A percentile compares a stretch with the other conserved stretches of the same genome.
These are phyloP conservation scores for Coilia nasus DNA, from an alignment of 2,797 vertebrate species.

Conservation along the genomic window DNA sequence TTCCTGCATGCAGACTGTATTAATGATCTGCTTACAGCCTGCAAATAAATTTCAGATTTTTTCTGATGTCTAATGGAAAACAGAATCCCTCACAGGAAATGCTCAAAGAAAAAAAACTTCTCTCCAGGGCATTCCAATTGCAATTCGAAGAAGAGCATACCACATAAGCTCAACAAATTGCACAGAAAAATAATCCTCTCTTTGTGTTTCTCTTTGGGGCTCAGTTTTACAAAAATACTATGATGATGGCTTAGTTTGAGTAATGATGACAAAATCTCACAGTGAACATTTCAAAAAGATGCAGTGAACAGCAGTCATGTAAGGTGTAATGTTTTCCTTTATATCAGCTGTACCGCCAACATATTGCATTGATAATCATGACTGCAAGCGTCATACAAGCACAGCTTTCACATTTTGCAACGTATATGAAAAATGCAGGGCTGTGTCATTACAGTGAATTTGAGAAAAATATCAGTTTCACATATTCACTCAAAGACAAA, in stretches of 20 bases:
- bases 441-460: not conserved
- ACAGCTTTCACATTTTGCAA: not conserved
- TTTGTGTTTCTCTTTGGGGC: not conserved
- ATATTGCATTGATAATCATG: not conserved
- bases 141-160: slow-evolving; percentile 10
- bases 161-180: not conserved
- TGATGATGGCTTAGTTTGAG: not conserved
- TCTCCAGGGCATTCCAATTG: not conserved
- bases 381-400: not conserved
- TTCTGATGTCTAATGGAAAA: not conserved
- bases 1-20: not conserved
- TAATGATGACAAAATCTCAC: not conserved
- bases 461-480: not conserved
- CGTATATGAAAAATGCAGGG: not conserved
- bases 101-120: not conserved
- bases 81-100: not conserved
- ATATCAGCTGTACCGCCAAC: not conserved
- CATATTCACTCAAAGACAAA: slow-evolving; percentile 11
- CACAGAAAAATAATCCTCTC: not conserved
- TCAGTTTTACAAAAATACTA: not conserved
- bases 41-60: not conserved
- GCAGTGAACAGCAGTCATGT: not conserved
- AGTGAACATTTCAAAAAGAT: too few species aligned
- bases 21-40: not conserved
- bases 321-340: not conserved